phyloP scores from a whole-genome alignment of 2,888 invertebrate species.

The Chymomyza procnemis region DNA sequence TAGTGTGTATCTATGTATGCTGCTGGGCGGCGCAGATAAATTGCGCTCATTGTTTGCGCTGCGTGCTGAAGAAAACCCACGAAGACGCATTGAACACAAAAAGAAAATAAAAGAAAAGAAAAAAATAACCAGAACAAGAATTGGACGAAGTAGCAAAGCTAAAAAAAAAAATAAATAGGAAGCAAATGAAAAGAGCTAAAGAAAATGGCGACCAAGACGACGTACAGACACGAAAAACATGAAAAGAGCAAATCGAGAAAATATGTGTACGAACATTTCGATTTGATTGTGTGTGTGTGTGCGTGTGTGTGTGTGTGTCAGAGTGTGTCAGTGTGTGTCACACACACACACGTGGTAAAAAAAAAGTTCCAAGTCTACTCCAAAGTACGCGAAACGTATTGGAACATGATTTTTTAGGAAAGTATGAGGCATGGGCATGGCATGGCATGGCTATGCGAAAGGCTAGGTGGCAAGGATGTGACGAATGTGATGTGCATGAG shows the following conservation, averaged over 20 bases:
- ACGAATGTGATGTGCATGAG: no score
- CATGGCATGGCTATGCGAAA: background rate
- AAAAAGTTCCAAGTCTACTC: constrained; percentile 14
- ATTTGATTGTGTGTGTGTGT: background rate
- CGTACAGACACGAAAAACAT: background rate
- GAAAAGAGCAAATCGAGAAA: constrained; percentile 24
- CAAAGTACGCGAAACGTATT: constrained; percentile 8
- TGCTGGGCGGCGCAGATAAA: constrained; percentile 29
- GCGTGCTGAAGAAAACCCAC: constrained; percentile 4
- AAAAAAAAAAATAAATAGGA: background rate
- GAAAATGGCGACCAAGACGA: background rate
- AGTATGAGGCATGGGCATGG: background rate
- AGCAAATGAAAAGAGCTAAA: constrained; percentile 2
- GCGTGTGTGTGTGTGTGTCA: no score
- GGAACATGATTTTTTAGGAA: constrained; percentile 11
- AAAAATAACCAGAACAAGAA: background rate
- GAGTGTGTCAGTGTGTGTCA: no score
- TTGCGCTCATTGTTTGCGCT: constrained; percentile 29
- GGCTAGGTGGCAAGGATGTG: background rate
- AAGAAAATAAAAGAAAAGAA: background rate
- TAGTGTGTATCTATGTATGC: background rate
- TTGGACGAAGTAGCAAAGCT: constrained; percentile 1
- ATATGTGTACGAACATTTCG: constrained; percentile 5
- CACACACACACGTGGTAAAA: constrained; percentile 16
- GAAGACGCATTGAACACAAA: background rate